Percentiles rank a stretch among this genome's conserved stretches.
These are phyloP conservation scores for Xenopus borealis DNA, from an alignment of 2,113 vertebrate species.

Conservation along the genomic window DNA sequence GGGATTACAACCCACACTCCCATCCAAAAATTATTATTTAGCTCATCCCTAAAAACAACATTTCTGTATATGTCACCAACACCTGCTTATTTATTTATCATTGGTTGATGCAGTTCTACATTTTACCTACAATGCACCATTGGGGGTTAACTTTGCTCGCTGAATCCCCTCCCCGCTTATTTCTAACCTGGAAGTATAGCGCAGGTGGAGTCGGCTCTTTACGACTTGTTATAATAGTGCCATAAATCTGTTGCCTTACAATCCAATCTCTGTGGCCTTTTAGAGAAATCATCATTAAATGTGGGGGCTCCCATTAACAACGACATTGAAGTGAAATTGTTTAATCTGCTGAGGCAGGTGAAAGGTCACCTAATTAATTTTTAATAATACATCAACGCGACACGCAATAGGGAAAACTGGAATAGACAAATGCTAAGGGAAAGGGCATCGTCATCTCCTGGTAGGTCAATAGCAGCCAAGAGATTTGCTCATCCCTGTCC, in stretches of 20 bases:
- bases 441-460: slow-evolving; percentile 96
- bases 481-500: slow-evolving; percentile 96
- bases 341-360: slow-evolving; percentile 96
- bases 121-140: too few relatives aligned
- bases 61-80: too few relatives aligned
- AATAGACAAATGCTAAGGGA: slow-evolving; percentile 89
- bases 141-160: too few relatives aligned
- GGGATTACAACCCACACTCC: too few relatives aligned
- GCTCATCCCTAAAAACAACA: too few relatives aligned
- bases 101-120: too few relatives aligned
- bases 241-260: slow-evolving; percentile 99
- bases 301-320: slow-evolving; percentile 87
- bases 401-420: slow-evolving; percentile 95
- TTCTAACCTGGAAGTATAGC: slow-evolving; percentile 83
- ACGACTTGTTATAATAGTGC: slow-evolving; percentile 98
- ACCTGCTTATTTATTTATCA: too few relatives aligned
- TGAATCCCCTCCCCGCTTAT: neutral
- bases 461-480: slow-evolving; percentile 99
- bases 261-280: slow-evolving; percentile 99
- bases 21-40: too few relatives aligned
- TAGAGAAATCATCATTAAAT: slow-evolving; percentile 99
- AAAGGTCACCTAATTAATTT: slow-evolving; percentile 99
- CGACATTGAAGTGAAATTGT: slow-evolving; percentile 92
- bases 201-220: slow-evolving; percentile 89
- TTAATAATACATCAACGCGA: slow-evolving; percentile 98